Base-by-base conservation (phyloP, 2,113 vertebrate genomes). In the Pteropus alecto region DNA sequence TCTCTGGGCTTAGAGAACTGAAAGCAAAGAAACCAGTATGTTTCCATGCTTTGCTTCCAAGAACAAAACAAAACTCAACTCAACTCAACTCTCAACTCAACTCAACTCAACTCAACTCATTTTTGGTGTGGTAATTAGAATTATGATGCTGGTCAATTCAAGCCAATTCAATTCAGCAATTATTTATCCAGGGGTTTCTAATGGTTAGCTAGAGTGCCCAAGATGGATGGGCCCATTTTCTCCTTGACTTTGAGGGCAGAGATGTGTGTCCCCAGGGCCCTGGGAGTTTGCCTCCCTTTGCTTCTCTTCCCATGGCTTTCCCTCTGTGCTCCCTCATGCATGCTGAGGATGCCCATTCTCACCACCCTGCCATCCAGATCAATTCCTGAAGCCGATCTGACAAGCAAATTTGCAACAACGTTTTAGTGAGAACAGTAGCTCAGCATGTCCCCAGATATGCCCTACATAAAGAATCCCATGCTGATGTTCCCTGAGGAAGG, bases 401-500 rank as follows among this genome's bases (percentile, higher is more conserved):
- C 24, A 70, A 87, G 33, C 5, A 56, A 38, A n/a, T 41, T 51
- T 58, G 7, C 68, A 38, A 9, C 43, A 46, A 54, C 7, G 38
- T n/a, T 65, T 68, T 65, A 30, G 11, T 76, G 81, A 92, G 24
- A 87, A 63, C 0, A 18, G 38, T 3, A 41, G 30, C 43, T 56
- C 4, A 10, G 2, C 0, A 0, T 16, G n/a, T 68, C 35, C 28
- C 71, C 38, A 14, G 41, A 6, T 4, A 26, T 0, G 14, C 14
- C 33, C 56, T 16, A 8, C 6, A 18, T 13, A 41, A n/a, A 48
- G 67, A 8, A n/a, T 19, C 16, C 41, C 28, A 22, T 4, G 13
- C 22, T 48, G 3, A 15, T 43, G 6, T 43, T 86, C 56, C 28
- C 26, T 11, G 9, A 7, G 22, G 26, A 48, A 86, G 54, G 58